Base-by-base conservation (phyloP, 2,113 vertebrate genomes). In the Ictidomys tridecemlineatus region DNA sequence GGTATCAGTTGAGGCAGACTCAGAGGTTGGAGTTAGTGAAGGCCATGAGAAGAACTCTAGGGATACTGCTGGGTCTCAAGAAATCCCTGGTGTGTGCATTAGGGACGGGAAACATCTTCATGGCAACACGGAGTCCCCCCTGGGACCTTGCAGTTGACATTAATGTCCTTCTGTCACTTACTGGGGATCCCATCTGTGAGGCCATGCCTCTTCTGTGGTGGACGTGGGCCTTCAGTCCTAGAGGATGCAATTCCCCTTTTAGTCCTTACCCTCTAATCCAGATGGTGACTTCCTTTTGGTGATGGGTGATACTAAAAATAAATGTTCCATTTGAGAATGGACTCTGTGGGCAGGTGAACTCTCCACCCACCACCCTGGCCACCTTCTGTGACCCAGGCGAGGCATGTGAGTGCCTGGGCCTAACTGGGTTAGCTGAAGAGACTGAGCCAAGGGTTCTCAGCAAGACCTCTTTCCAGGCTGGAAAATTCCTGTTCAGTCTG, bases 381-480 rank as follows among this genome's bases (percentile, higher is more conserved):
- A 65, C 51, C 73, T 67, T 67, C 10, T 91, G 51, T 70, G 58
- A 37, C 39, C 67, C 79, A 42, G 42, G 88, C 82, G 91, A 85
- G 83, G 77, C 4, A 1, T 3, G 1, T 48, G 28, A 91, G 89
- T 84, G 48, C 39, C 91, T 93, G 86, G 88, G 28, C n/a, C 58
- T 56, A 34, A 37, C 63, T 92, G 85, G 94, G 87, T 97, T 95
- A 88, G 45, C 97, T 89, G 95, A 93, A 93, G 91, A 97, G 94
- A 94, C 70, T 63, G 93, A 45, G 51, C 96, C 0, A 18, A 90
- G 77, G 32, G 20, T 85, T 96, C 96, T 96, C 63, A 89, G 86
- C 77, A 53, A 93, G 69, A 97, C 97, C 95, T 96, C 84, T 97
- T 97, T 98, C 83, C 95, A 97, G 97, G 90, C 97, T 96, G 96